A percentile compares a stretch with the other conserved stretches of the same genome.
Conservation (phyloP, 1,140 invertebrate species). For the Trichonephila inaurata region DNA sequence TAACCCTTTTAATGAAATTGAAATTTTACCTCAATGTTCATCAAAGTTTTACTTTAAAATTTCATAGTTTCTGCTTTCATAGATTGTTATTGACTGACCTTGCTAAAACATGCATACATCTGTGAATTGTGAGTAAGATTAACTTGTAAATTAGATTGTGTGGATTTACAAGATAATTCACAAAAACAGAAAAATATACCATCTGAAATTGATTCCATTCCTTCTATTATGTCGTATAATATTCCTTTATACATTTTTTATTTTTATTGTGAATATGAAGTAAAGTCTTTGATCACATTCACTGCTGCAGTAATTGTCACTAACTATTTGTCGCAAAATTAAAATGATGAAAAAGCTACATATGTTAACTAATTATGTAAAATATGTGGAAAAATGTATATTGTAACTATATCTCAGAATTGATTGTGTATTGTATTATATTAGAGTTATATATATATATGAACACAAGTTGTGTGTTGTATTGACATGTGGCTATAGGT, state of each 20-base stretch:
- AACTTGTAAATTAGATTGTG: neutral
- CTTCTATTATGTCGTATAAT: neutral
- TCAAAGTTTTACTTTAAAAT: neutral
- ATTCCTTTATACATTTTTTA: neutral
- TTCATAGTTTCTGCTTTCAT: neutral
- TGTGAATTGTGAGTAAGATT: neutral
- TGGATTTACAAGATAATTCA: neutral
- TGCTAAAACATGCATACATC: slow-evolving; percentile 5
- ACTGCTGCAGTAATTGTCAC: neutral
- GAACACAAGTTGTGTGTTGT: neutral
- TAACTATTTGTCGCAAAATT: neutral
- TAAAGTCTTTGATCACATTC: neutral
- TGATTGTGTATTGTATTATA: slow-evolving; percentile 43
- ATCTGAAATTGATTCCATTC: slow-evolving; percentile 3
- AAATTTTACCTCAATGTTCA: neutral
- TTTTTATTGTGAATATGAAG: neutral
- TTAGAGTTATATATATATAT: slow-evolving; percentile 28
- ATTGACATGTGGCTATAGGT: slow-evolving; percentile 27
- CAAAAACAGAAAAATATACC: neutral
- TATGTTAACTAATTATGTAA: slow-evolving; percentile 49
- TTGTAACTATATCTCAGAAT: slow-evolving; percentile 45
- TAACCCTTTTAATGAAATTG: neutral
- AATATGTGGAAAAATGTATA: slow-evolving; percentile 46
- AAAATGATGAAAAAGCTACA: neutral
- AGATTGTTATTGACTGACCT: neutral